A percentile compares a stretch with the other conserved stretches of the same genome.
phyloP scores from a whole-genome alignment of 2,113 vertebrate genomes.

The Petrocephalus zakoni region DNA sequence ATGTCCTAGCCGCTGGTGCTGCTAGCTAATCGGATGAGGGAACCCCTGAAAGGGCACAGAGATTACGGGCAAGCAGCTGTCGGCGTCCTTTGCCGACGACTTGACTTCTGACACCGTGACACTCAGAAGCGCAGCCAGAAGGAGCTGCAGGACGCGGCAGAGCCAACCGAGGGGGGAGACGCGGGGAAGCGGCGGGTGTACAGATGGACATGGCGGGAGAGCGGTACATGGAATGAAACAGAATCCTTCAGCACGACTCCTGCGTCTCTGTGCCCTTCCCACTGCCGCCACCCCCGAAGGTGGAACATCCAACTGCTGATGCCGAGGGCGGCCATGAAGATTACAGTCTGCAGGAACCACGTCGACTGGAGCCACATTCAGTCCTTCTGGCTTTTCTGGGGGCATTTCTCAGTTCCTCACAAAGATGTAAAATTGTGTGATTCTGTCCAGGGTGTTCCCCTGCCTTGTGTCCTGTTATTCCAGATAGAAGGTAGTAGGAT shows the following conservation, averaged over 20 bases:
- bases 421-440: not conserved
- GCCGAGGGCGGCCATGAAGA: not conserved
- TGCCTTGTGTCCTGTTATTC: not conserved
- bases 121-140: not conserved
- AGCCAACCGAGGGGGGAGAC: not conserved
- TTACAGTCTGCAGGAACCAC: not conserved
- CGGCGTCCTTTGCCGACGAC: not conserved
- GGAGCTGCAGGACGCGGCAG: not conserved
- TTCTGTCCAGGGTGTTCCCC: not conserved
- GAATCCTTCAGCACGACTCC: not conserved
- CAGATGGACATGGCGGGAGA: constrained; percentile 37
- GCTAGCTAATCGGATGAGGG: not conserved
- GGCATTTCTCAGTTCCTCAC: not conserved
- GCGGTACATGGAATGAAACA: not conserved
- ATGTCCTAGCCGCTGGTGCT: not conserved
- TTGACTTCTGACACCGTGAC: not conserved
- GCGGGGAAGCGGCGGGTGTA: not conserved
- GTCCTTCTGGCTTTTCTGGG: not conserved
- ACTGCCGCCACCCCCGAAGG: too few species aligned
- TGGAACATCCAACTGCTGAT: not conserved
- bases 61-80: not conserved
- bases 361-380: not conserved
- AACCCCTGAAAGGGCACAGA: not conserved
- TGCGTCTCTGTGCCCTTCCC: not conserved
- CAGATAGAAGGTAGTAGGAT: not conserved